Percentiles rank a stretch among this genome's conserved stretches.
Conservation (phyloP, 2,113 vertebrate genomes). For the Vimba vimba region DNA sequence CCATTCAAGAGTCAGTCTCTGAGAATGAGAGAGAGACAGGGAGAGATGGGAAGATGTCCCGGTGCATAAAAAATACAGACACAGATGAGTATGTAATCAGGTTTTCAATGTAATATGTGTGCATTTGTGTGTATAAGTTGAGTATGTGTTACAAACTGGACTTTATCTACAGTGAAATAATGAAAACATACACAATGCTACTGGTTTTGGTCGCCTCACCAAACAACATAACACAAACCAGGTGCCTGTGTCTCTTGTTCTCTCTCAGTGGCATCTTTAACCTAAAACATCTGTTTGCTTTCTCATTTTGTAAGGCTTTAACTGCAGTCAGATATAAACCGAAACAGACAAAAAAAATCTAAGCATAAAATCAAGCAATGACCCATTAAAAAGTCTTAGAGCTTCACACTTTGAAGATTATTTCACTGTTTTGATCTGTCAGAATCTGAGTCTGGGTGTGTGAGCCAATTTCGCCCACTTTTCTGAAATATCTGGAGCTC, state of each 20-base stretch:
- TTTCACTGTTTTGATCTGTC: background rate
- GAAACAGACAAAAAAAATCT: background rate
- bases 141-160: background rate
- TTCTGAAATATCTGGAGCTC: slow-evolving; percentile 18
- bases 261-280: slow-evolving; percentile 22
- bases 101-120: background rate
- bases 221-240: slow-evolving; percentile 36
- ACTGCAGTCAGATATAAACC: slow-evolving; percentile 3
- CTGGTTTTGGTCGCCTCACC: slow-evolving; percentile 13
- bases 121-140: background rate
- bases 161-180: background rate
- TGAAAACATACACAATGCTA: slow-evolving; percentile 17
- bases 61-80: background rate
- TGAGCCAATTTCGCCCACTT: background rate
- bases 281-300: slow-evolving; percentile 17
- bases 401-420: background rate
- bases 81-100: slow-evolving; percentile 10
- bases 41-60: background rate
- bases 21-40: background rate
- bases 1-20: slow-evolving; percentile 15
- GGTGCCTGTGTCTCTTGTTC: slow-evolving; percentile 5
- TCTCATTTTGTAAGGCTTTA: slow-evolving; percentile 27
- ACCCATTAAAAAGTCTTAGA: background rate
- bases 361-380: slow-evolving; percentile 16
- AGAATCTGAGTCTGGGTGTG: background rate